These are phyloP conservation scores for Neria commutata DNA, from an alignment of 2,888 invertebrate species.

Conservation along the genomic window DNA sequence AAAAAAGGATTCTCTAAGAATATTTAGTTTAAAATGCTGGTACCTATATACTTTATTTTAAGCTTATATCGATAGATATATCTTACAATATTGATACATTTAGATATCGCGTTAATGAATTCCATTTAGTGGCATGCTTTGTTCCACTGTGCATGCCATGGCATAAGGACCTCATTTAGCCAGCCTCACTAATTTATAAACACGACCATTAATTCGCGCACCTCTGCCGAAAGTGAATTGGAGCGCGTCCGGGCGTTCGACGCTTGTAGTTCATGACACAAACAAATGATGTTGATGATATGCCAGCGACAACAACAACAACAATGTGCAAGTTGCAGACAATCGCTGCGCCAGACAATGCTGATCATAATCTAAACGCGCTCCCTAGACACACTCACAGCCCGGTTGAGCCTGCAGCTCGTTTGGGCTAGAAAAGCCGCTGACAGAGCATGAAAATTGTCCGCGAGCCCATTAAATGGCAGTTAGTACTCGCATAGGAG, in stretches of 20 bases:
- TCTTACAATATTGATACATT: not conserved
- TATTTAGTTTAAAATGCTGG: no score
- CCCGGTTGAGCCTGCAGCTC: no score
- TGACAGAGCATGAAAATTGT: slow-evolving; percentile 1
- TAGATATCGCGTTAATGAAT: no score
- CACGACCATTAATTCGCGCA: slow-evolving; percentile 6
- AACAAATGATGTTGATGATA: not conserved
- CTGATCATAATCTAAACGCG: slow-evolving; percentile 1
- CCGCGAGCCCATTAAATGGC: not conserved
- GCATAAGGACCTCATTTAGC: not conserved
- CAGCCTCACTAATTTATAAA: not conserved
- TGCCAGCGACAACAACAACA: not conserved
- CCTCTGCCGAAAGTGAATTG: not conserved
- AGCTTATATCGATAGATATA: no score
- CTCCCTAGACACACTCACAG: not conserved
- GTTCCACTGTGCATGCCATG: not conserved
- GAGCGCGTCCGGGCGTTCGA: not conserved
- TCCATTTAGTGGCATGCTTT: no score
- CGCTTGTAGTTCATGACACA: not conserved
- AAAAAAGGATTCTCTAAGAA: no score
- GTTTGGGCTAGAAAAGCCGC: not conserved
- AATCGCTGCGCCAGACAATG: not conserved
- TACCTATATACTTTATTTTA: no score
- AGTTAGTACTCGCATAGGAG: not conserved
- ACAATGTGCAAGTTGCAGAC: not conserved